These are phyloP conservation scores for Rotaria magnacalcarata DNA, from an alignment of 2,888 invertebrate species.

Conservation along the genomic window DNA sequence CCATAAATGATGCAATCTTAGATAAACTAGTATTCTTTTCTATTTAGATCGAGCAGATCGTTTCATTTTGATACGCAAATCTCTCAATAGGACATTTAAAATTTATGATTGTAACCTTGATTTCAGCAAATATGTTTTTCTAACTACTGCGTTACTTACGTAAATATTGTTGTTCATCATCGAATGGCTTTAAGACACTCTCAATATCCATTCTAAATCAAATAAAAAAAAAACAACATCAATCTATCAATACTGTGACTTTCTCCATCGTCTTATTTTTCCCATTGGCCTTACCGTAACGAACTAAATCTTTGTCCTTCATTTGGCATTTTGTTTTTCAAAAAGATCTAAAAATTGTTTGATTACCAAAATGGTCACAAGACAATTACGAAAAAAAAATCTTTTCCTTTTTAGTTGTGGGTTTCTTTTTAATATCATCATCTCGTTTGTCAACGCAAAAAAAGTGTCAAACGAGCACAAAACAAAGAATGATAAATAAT, in stretches of 20 bases:
- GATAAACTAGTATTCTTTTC: too few relatives aligned
- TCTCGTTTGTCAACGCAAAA: conserved; percentile 8
- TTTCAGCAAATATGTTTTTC: neutral
- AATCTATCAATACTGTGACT: neutral
- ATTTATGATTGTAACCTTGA: too few relatives aligned
- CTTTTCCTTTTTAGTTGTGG: neutral
- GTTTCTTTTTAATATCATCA: neutral
- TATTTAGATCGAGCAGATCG: too few relatives aligned
- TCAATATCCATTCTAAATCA: neutral
- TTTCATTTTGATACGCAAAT: too few relatives aligned
- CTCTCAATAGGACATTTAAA: too few relatives aligned
- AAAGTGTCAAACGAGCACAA: neutral
- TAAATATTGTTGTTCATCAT: conserved; percentile 32
- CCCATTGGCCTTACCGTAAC: neutral
- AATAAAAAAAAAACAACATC: neutral
- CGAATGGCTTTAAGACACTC: neutral
- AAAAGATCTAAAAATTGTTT: conserved; percentile 10
- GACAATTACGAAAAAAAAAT: neutral
- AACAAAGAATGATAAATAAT: conserved; percentile 9
- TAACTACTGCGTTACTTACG: neutral
- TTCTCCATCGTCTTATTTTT: neutral
- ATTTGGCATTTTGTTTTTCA: neutral
- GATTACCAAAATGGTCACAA: neutral
- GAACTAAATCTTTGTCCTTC: neutral
- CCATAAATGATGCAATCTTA: too few relatives aligned